Conservation (phyloP, 2,888 invertebrate genomes). For the Cataglyphis altisquamis region DNA sequence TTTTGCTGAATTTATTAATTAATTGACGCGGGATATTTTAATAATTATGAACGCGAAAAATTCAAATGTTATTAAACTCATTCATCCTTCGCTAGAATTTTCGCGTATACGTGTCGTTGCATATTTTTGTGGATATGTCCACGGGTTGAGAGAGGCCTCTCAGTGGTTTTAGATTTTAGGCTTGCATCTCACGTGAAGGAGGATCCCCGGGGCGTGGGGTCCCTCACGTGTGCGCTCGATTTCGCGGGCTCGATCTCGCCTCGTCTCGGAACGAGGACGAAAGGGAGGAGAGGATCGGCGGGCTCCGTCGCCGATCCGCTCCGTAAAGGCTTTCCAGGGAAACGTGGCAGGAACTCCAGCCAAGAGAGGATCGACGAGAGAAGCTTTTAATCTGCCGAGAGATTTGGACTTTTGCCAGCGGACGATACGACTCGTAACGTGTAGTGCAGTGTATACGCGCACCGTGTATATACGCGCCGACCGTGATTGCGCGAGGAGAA, state of each 20-base stretch:
- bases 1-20: background rate
- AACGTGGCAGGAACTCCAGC: slow-evolving; percentile 60
- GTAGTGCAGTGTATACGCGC: slow-evolving; percentile 31
- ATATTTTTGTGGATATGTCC: background rate
- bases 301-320: slow-evolving; percentile 31
- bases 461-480: slow-evolving; percentile 56
- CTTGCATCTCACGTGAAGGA: slow-evolving; percentile 42
- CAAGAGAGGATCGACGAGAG: slow-evolving; percentile 71
- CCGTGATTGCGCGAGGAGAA: slow-evolving; percentile 83
- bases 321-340: slow-evolving; percentile 52
- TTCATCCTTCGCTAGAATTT: background rate
- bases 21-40: background rate
- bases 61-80: background rate
- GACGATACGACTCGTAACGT: slow-evolving; percentile 70
- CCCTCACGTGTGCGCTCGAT: slow-evolving; percentile 37
- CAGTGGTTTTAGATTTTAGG: slow-evolving; percentile 48
- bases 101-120: no score
- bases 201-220: slow-evolving; percentile 46
- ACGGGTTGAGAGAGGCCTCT: slow-evolving; percentile 38
- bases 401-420: slow-evolving; percentile 83
- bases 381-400: slow-evolving; percentile 83
- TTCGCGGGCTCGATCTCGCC: slow-evolving; percentile 21
- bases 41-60: background rate
- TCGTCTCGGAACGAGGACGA: slow-evolving; percentile 47
- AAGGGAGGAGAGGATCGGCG: slow-evolving; percentile 30